These are phyloP conservation scores for Capitella teleta DNA, from an alignment of 1,140 invertebrate species.

Conservation along the genomic window DNA sequence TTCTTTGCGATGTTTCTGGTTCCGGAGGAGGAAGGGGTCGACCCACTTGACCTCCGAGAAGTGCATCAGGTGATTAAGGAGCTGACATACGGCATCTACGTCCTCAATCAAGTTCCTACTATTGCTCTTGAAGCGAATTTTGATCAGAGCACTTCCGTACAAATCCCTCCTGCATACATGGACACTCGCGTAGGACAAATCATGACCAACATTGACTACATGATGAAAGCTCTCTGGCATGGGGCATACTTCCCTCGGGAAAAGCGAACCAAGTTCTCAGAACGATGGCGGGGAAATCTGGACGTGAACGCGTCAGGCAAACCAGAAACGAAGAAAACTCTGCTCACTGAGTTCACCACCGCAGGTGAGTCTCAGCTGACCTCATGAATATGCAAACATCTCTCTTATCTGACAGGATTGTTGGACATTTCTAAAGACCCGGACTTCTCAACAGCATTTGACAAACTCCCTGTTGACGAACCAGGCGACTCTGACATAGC, in stretches of 20 bases:
- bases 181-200: slow-evolving; percentile 36
- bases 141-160: slow-evolving; percentile 33
- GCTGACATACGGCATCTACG: slow-evolving; percentile 38
- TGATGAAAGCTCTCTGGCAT: slow-evolving; percentile 42
- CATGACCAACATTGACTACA: slow-evolving; percentile 36
- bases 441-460: slow-evolving; percentile 27
- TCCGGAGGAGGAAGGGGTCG: slow-evolving; percentile 13
- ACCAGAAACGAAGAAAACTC: slow-evolving; percentile 34
- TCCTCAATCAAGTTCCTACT: slow-evolving; percentile 36
- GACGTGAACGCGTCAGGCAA: slow-evolving; percentile 32
- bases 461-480: slow-evolving; percentile 21
- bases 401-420: slow-evolving; percentile 22
- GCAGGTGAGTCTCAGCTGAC: slow-evolving; percentile 36
- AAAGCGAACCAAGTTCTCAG: slow-evolving; percentile 40
- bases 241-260: slow-evolving; percentile 39
- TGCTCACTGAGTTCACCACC: slow-evolving; percentile 34
- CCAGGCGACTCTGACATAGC: slow-evolving; percentile 24
- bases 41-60: slow-evolving; percentile 18
- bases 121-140: slow-evolving; percentile 36
- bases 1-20: slow-evolving; percentile 13
- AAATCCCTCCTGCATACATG: slow-evolving; percentile 38
- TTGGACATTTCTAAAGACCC: slow-evolving; percentile 34
- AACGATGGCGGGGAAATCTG: slow-evolving; percentile 35
- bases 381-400: too few species aligned
- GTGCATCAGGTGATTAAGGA: slow-evolving; percentile 39